A percentile compares a stretch with the other conserved stretches of the same genome.
phyloP scores from a whole-genome alignment of 2,888 invertebrate species.

The Clanis bilineata region DNA sequence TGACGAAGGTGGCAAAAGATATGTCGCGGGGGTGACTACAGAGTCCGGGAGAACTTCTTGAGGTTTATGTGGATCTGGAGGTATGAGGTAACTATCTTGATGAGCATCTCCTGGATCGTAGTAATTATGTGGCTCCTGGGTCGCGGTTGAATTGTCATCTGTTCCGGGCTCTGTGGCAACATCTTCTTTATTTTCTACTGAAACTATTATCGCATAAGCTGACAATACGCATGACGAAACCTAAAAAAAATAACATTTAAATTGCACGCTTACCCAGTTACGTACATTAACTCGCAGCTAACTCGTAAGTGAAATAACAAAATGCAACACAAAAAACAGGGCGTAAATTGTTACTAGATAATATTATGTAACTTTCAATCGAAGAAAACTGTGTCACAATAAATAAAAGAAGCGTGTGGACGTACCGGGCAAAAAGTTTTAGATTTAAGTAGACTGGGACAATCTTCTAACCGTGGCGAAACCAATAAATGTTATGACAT shows the following conservation, averaged over 20 bases:
- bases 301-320: conserved; percentile 18
- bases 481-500: not conserved
- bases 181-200: conserved; percentile 48
- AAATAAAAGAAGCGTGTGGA: conserved; percentile 47
- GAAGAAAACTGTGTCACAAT: conserved; percentile 63
- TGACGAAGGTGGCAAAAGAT: conserved; percentile 60
- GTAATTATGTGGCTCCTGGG: conserved; percentile 49
- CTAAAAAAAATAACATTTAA: conserved; percentile 46
- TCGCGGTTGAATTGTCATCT: conserved; percentile 31
- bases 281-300: not conserved
- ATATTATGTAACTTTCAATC: conserved; percentile 62
- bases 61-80: conserved; percentile 54
- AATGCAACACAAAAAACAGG: not conserved
- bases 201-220: conserved; percentile 58
- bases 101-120: conserved; percentile 51
- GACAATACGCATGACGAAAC: conserved; percentile 46
- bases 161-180: conserved; percentile 32
- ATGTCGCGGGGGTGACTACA: conserved; percentile 57
- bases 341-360: conserved; percentile 42
- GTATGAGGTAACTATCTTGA: conserved; percentile 60
- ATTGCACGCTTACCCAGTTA: not conserved
- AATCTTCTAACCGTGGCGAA: not conserved
- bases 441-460: conserved; percentile 19
- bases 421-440: not conserved
- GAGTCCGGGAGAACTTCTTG: conserved; percentile 46